These are phyloP conservation scores for Aspiorhynchus laticeps DNA, from an alignment of 2,113 vertebrate genomes.

Conservation along the genomic window DNA sequence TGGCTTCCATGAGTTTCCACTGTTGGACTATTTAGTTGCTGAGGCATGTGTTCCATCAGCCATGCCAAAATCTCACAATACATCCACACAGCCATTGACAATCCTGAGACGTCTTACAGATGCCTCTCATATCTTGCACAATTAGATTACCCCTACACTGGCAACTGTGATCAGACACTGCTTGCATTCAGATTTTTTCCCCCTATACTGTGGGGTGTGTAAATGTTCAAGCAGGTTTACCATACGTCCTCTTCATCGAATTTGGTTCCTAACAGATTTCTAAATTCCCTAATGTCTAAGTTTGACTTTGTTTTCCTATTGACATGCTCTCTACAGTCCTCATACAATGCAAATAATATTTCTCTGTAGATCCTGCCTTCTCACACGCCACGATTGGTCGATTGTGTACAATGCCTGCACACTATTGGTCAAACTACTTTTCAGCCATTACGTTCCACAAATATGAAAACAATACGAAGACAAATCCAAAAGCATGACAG, in stretches of 20 bases:
- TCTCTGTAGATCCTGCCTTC: not conserved
- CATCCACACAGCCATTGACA: slow-evolving; percentile 15
- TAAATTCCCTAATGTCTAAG: no score
- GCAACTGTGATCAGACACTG: not conserved
- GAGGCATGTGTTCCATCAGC: slow-evolving; percentile 8
- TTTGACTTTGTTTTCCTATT: no score
- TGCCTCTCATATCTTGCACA: slow-evolving; percentile 33
- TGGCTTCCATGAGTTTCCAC: slow-evolving; percentile 5
- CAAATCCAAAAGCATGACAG: no score
- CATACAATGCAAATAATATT: not conserved
- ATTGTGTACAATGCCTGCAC: not conserved
- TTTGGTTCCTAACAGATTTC: no score
- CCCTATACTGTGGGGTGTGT: not conserved
- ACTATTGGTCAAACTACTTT: not conserved
- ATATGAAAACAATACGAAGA: no score
- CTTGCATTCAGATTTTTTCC: not conserved
- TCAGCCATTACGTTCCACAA: not conserved
- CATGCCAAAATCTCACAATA: slow-evolving; percentile 29
- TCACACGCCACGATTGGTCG: not conserved
- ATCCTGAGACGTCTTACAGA: slow-evolving; percentile 18
- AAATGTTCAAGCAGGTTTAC: not conserved
- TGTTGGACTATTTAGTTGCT: not conserved
- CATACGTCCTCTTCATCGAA: not conserved
- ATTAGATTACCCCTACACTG: not conserved
- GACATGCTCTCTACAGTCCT: not conserved